Base-by-base conservation (phyloP, 2,113 vertebrate genomes). In the Cairina moschata region DNA sequence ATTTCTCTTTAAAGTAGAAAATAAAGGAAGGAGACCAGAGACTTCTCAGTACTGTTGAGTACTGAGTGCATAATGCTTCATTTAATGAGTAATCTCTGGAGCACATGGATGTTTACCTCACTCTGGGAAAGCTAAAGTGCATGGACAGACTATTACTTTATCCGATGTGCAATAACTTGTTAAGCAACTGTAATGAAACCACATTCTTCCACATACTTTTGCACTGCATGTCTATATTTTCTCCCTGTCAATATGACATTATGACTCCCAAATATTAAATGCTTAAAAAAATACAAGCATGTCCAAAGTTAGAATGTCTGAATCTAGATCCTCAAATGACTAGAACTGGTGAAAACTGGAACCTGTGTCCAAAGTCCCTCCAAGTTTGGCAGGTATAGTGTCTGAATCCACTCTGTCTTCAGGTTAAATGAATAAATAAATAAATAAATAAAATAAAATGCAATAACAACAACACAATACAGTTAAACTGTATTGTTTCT, bases 1-100 rank as follows among this genome's bases (percentile, higher is more conserved):
- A 92, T 82, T 75, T 88, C 56, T 86, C 78, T 88, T 95, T 91
- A 72, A 92, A 91, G 32, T 4, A 79, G 40, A 86, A 82, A 84
- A 91, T 73, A 92, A 93, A 76, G 58, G 50, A 91, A 95, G 50
- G 44, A 73, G 34, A 85, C 59, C 48, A 80, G 34, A 87, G 58
- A 79, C 31, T 85, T 91, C 69, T 91, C 71, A 59, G 67, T 34
- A 55, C 29, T 86, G 46, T 20, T 48, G 46, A 48, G 46, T 48
- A 48, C 46, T 48, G 46, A 89, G 82, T 87, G 23, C 36, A 83
- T 62, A 92, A 84, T 94, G 40, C 71, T 96, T 87, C 67, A 73
- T 76, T 87, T 93, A 85, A 94, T 82, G 91, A 90, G 71, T 85
- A 97, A 91, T 94, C 87, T 75, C 89, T 89, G 58, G 78, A 95